Conservation (phyloP, 2,113 vertebrate genomes). For the Nerophis ophidion region DNA sequence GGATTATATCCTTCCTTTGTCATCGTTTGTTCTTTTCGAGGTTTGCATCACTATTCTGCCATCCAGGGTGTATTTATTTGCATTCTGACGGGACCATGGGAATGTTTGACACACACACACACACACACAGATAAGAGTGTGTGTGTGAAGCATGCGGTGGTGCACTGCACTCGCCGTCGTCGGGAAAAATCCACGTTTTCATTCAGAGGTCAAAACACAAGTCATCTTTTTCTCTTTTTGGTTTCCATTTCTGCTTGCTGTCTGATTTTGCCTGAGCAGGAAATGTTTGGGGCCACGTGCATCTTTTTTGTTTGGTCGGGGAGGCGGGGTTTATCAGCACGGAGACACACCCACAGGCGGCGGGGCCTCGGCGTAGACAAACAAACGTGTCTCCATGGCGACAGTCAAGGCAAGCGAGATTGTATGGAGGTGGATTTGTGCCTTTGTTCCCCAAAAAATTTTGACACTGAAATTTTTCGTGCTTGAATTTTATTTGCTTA, state of each 20-base stretch:
- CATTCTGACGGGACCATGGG: constrained; percentile 71
- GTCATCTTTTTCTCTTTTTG: constrained; percentile 58
- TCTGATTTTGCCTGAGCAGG: constrained; percentile 76
- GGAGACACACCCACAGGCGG: constrained; percentile 38
- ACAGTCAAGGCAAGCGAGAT: too few relatives aligned
- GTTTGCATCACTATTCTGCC: constrained; percentile 61
- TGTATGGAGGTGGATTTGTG: too few relatives aligned
- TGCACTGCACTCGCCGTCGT: constrained; percentile 64
- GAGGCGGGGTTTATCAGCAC: constrained; percentile 17
- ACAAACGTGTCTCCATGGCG: too few relatives aligned
- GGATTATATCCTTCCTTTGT: constrained; percentile 52
- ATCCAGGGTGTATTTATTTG: constrained; percentile 70
- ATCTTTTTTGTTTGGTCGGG: constrained; percentile 60
- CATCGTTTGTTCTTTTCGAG: constrained; percentile 31
- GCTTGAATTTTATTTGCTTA: too few relatives aligned
- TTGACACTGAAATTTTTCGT: too few relatives aligned
- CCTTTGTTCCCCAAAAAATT: too few relatives aligned
- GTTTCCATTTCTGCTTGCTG: constrained; percentile 73
- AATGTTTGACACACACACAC: constrained; percentile 26
- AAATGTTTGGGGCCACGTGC: constrained; percentile 64
- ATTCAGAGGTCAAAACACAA: constrained; percentile 14
- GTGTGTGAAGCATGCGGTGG: constrained; percentile 64
- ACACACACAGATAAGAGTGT: constrained; percentile 33
- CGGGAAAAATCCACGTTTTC: constrained; percentile 38
- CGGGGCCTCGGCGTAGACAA: constrained; percentile 18